Evolutionary conservation across 2,797 vertebrate genomes (phyloP), one percentile per base, ranked within the genome.

Genomic region (Hypotaenidia philippensis): DNA sequence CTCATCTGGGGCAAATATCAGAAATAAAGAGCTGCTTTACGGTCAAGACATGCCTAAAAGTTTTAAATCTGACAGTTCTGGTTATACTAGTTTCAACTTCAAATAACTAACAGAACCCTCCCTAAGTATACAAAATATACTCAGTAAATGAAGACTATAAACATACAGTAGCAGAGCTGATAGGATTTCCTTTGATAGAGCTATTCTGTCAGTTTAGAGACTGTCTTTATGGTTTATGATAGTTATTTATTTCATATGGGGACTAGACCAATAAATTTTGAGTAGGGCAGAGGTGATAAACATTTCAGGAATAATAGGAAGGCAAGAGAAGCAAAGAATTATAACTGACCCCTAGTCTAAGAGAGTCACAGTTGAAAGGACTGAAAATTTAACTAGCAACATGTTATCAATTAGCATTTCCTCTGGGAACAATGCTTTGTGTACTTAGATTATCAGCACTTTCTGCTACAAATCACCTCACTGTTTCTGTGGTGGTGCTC

Each of bases 1-100:
- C 65, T 94, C 95, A 93, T 81, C 81, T 91, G 82, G 92, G 72
- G 80, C 93, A 96, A 96, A 93, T 93, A 95, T 86, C 89, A 94
- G 85, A 93, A 90, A 17, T 49, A 92, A 72, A 61, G 10, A 70
- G 65, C 83, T 93, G 63, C 29, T 84, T 78, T 86, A 34, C 63
- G 83, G 14, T 80, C 66, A 52, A 65, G 70, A 66, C 40, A 45
- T 4, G 12, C 41, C 63, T 92, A 66, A 61, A 83, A 69, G 32
- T 41, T 95, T 94, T 89, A 82, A 72, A 31, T 72, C 83, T 75
- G n/a, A 22, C 15, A 27, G 66, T 50, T 64, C 55, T 2, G 1
- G 25, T 50, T 59, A 40, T 9, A 5, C 8, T 40, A 85, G 6
- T 56, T 60, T 60, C 57, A 74, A 57, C 31, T 69, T 66, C 25